phyloP scores from a whole-genome alignment of 2,888 invertebrate species.

The Myathropa florea region DNA sequence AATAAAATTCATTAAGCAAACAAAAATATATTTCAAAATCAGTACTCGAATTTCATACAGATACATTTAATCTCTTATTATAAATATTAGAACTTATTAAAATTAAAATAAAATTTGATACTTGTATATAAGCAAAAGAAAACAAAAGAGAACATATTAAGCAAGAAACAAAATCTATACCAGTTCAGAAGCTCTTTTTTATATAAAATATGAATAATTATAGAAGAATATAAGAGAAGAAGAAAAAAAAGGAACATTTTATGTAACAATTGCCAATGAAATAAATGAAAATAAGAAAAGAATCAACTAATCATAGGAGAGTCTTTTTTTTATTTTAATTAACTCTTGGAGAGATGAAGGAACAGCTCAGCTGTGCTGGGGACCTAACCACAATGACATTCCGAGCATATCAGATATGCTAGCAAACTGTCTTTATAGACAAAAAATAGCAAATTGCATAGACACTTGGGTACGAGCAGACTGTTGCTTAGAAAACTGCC shows the following conservation, averaged over 20 bases:
- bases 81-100: conserved; percentile 48
- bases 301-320: neutral
- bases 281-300: conserved; percentile 35
- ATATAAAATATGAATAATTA: conserved; percentile 50
- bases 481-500: no score
- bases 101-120: conserved; percentile 48
- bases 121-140: conserved; percentile 42
- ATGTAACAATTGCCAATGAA: conserved; percentile 67
- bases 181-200: conserved; percentile 63
- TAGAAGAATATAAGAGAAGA: conserved; percentile 15
- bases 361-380: no score
- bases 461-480: no score
- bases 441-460: no score
- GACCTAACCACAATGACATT: no score
- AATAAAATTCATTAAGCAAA: conserved; percentile 38
- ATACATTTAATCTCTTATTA: conserved; percentile 46
- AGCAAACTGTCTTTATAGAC: no score
- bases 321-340: neutral
- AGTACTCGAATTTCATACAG: conserved; percentile 37
- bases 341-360: no score
- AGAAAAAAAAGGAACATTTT: conserved; percentile 42
- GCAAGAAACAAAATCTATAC: conserved; percentile 42
- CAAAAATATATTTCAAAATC: conserved; percentile 7
- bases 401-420: no score
- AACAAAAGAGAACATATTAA: neutral